phyloP scores from a whole-genome alignment of 2,113 vertebrate species.

The Pomatorhinus ruficollis region DNA sequence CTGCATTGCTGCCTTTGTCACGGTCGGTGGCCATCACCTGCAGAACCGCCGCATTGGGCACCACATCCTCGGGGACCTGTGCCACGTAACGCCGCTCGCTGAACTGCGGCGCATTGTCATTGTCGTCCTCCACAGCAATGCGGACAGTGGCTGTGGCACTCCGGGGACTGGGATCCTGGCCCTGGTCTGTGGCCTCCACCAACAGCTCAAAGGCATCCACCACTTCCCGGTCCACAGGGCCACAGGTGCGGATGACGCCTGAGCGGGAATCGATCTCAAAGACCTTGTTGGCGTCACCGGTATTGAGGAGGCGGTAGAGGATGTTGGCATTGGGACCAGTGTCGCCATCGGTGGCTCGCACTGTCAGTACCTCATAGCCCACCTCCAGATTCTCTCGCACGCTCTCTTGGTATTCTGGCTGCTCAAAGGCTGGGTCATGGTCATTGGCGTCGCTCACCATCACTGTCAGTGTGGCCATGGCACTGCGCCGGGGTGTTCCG shows the following conservation, averaged over 20 bases:
- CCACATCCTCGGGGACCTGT: conserved; percentile 87
- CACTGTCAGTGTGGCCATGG: conserved; percentile 91
- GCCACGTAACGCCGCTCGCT: conserved; percentile 90
- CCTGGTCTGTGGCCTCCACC: conserved; percentile 91
- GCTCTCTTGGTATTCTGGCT: conserved; percentile 91
- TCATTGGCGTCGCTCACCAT: conserved; percentile 89
- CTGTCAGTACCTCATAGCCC: conserved; percentile 92
- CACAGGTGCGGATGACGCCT: conserved; percentile 90
- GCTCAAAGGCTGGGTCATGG: conserved; percentile 90
- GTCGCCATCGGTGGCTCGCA: conserved; percentile 90
- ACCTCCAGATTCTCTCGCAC: conserved; percentile 95
- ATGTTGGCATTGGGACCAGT: conserved; percentile 91
- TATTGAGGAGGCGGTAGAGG: conserved; percentile 88
- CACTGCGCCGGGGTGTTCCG: conserved; percentile 83
- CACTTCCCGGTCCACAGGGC: conserved; percentile 86
- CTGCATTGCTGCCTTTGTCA: conserved; percentile 88
- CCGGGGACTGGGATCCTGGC: conserved; percentile 86
- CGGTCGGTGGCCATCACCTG: conserved; percentile 87
- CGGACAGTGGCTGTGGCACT: conserved; percentile 86
- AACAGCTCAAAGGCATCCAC: conserved; percentile 86
- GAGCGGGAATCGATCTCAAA: conserved; percentile 94
- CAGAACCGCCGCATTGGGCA: conserved; percentile 82
- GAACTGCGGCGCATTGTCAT: conserved; percentile 93
- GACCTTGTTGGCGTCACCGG: conserved; percentile 72
- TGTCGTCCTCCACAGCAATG: conserved; percentile 92